Base-by-base conservation (phyloP, 2,888 invertebrate species). In the Eupithecia subumbrata region DNA sequence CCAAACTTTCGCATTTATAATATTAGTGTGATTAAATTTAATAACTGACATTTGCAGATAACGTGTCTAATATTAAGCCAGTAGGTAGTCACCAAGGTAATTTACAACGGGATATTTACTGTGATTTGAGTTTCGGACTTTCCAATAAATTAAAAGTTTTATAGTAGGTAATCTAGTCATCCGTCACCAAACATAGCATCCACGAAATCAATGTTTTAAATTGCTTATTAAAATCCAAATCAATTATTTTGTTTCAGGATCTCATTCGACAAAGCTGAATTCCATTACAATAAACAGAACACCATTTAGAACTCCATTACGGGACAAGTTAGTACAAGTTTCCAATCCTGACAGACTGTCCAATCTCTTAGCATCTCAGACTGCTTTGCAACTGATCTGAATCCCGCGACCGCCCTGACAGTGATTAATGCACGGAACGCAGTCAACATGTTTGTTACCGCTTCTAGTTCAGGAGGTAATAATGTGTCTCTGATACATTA, bases 401-500 rank as follows among this genome's bases (percentile, higher is more conserved):
- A 71, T 68, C 40, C 68, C 56, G 56, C 48, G 75, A 77, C 75
- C 77, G 69, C 69, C 72, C 71, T 66, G 75, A 77, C 75, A 75
- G 73, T 72, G 76, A 73, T 72, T 77, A 76, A 81, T 79, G 77
- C 75, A 74, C 48, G 73, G 72, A 78, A 69, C 56, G 34, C 71
- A 71, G 78, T 79, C 80, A 75, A 78, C 77, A 74, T 81, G 79
- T 81, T 81, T 80, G 77, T 73, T 74, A 76, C 79, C 60, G 73
- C 8, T 73, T 16, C 0, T 71, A 30, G 56, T 71, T 67, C n/a
- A 52, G 40, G 75, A 77, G 73, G 75, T 60, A 71, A 73, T 67
- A 11, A 67, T 66, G 37, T 66, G 12, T 11, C 12, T 66, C 8
- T 9, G 40, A 12, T 2, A 37, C 30, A 18, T 18, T 66, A 66